These are phyloP conservation scores for Tinea semifulvella DNA, from an alignment of 2,888 invertebrate genomes.

Conservation along the genomic window DNA sequence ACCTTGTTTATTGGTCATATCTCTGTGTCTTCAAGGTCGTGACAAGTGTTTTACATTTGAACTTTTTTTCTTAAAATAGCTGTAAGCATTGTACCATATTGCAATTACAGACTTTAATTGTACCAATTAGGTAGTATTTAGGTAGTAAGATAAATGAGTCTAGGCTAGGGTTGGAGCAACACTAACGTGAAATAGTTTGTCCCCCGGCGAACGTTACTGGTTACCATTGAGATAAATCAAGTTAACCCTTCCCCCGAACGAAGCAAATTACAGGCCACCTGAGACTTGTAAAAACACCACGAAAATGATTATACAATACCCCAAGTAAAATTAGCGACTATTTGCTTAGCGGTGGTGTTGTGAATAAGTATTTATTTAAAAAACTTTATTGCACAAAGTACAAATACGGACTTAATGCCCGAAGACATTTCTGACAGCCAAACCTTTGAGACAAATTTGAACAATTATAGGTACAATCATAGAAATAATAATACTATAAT, in stretches of 20 bases:
- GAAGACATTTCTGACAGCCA: no score
- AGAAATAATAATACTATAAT: no score
- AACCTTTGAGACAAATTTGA: no score
- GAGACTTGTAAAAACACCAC: slow-evolving; percentile 60
- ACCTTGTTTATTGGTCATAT: slow-evolving; percentile 17
- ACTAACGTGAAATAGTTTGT: slow-evolving; percentile 39
- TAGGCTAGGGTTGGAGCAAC: slow-evolving; percentile 6
- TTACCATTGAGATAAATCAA: slow-evolving; percentile 47
- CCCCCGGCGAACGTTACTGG: slow-evolving; percentile 46
- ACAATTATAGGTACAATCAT: no score
- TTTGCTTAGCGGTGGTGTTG: not conserved
- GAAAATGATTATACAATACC: slow-evolving; percentile 32
- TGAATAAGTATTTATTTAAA: no score
- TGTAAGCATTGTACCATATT: no score
- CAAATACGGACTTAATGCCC: no score
- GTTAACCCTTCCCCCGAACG: slow-evolving; percentile 46
- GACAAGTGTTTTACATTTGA: not conserved
- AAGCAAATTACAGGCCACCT: slow-evolving; percentile 62
- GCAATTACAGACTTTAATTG: slow-evolving; percentile 4
- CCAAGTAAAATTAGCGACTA: slow-evolving; percentile 1
- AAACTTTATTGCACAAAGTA: no score
- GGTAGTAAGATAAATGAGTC: slow-evolving; percentile 11
- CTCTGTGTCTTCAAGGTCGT: slow-evolving; percentile 3
- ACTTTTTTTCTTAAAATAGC: not conserved
- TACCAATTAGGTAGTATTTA: slow-evolving; percentile 2